Evolutionary conservation across 2,888 invertebrate genomes (phyloP), one percentile per base, ranked within the genome.

Genomic region (Chelonus formosanus): DNA sequence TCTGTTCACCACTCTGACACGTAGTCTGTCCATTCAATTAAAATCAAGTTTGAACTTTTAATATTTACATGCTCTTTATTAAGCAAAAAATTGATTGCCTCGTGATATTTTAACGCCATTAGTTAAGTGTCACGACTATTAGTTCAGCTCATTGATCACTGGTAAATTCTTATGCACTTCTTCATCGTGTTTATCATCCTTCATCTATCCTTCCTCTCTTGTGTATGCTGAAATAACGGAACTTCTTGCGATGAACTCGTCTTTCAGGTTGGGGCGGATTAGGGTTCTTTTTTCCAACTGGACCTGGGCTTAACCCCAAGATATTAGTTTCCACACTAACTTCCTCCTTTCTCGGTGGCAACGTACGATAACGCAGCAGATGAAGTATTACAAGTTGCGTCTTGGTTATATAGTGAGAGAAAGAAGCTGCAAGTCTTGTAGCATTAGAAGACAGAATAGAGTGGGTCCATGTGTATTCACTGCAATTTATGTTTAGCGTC

Each of bases 251-350:
- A 71, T 70, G 64, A 69, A 70, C 70, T 69, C 70, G 70, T 69
- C 71, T 70, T 71, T 71, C 71, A 70, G 71, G 70, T 71, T 71
- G 62, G 60, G 55, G 67, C 65, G 71, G 71, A 71, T 71, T 70
- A 71, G 70, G 67, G 67, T 57, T 65, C 66, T 53, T 62, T 58
- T 34, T 40, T 63, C 34, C 35, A 47, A 54, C 57, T 55, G 57
- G 65, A 64, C 70, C 61, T 67, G 57, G 65, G 61, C 70, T 71
- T 65, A 71, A 70, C 71, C 70, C 56, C 67, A 47, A 35, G 60
- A 71, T 67, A 68, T 69, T 60, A 68, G 63, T 68, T 71, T 48
- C 52, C 47, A 58, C 57, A 5, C 59, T 47, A 31, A 50, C 63
- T 64, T 68, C 55, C 58, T 68, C 52, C 59, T 65, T 68, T 62